Percentiles rank a stretch among this genome's conserved stretches.
phyloP scores from a whole-genome alignment of 1,140 invertebrate species.

The Drosophila kepulauana region DNA sequence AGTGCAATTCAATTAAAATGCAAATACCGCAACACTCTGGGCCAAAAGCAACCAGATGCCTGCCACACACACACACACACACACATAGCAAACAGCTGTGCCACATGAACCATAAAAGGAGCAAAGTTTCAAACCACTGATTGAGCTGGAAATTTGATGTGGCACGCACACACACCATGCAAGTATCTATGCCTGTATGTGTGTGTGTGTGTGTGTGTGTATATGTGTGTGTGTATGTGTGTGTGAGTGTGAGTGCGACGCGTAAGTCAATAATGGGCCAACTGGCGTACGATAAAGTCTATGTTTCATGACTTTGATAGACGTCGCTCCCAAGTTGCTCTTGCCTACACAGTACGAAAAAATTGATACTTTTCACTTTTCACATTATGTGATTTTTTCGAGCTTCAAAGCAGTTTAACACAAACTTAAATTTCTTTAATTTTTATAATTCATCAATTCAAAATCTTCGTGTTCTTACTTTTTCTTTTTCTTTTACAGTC shows the following conservation, averaged over 20 bases:
- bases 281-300: conserved; percentile 27
- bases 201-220: neutral
- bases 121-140: conserved; percentile 52
- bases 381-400: no score
- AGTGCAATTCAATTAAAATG: no score
- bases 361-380: no score
- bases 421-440: no score
- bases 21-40: no score
- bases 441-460: no score
- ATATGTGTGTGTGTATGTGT: neutral
- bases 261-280: conserved; percentile 60
- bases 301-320: conserved; percentile 32
- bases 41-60: no score
- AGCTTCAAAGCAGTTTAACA: no score
- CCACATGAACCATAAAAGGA: conserved; percentile 47
- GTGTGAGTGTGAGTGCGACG: conserved; percentile 22
- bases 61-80: neutral
- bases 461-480: no score
- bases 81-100: conserved; percentile 24
- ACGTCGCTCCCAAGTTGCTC: conserved; percentile 5
- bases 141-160: conserved; percentile 73
- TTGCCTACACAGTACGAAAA: neutral
- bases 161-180: conserved; percentile 8
- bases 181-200: neutral
- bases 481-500: no score